These are phyloP conservation scores for Temnopleurus reevesii DNA, from an alignment of 53 echinoderm and acorn worm genomes.

Conservation along the genomic window DNA sequence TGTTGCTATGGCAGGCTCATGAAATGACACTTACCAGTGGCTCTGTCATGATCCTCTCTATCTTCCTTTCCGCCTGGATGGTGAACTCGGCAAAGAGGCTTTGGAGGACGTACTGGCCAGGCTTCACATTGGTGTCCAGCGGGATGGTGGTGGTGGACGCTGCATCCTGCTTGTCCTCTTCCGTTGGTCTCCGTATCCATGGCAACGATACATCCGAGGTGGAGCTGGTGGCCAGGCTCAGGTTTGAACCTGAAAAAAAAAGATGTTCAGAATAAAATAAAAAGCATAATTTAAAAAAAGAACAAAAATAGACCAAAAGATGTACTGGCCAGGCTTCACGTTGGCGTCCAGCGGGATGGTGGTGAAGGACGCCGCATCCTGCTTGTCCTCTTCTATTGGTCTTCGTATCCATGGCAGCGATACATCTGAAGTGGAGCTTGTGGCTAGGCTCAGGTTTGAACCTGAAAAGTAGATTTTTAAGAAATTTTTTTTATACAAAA, in stretches of 20 bases:
- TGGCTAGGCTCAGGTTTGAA: conserved; percentile 84
- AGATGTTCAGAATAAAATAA: not conserved
- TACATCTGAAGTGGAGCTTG: too few species aligned
- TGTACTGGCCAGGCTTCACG: too few species aligned
- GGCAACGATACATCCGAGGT: conserved; percentile 82
- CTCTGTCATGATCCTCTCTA: conserved; percentile 98
- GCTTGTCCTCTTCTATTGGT: too few species aligned
- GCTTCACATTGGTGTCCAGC: conserved; percentile 97
- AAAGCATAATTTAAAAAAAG: not conserved
- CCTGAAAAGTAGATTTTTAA: too few species aligned
- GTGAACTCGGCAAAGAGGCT: conserved; percentile 99
- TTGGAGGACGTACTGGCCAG: conserved; percentile 97
- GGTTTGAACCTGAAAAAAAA: conserved; percentile 67
- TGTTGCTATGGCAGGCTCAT: too few species aligned
- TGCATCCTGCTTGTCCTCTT: conserved; percentile 72
- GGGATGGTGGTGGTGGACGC: conserved; percentile 78
- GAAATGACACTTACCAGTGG: conserved; percentile 66
- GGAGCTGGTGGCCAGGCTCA: conserved; percentile 86
- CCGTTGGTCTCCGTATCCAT: conserved; percentile 72
- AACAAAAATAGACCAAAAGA: too few species aligned
- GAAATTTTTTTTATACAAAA: too few species aligned
- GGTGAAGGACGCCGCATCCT: too few species aligned
- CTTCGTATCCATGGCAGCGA: too few species aligned
- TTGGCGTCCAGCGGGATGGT: conserved; percentile 93
- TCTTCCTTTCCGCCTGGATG: conserved; percentile 96